A percentile compares a stretch with the other conserved stretches of the same genome.
phyloP scores from a whole-genome alignment of 2,113 vertebrate species.

The Cryptomyrus ogoouensis region DNA sequence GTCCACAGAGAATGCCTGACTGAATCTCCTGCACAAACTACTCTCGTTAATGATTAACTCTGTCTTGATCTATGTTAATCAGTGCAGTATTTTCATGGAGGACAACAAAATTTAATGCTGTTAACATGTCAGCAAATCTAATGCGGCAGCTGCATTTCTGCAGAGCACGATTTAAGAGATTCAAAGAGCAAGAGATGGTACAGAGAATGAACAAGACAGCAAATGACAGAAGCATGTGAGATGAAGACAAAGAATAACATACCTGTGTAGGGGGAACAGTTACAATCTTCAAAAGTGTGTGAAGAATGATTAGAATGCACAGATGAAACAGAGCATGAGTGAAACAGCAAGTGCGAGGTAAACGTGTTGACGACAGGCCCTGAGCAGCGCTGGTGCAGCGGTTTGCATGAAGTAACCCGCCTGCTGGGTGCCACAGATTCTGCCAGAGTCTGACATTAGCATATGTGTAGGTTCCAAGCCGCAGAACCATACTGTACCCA shows the following conservation, averaged over 20 bases:
- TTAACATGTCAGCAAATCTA: not conserved
- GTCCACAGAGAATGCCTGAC: constrained; percentile 20
- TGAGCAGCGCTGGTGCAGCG: not conserved
- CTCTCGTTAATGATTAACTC: constrained; percentile 15
- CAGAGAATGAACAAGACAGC: not conserved
- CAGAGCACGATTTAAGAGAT: not conserved
- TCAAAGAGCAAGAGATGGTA: not conserved
- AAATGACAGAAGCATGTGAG: not conserved
- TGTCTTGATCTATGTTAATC: not conserved
- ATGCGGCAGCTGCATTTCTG: not conserved
- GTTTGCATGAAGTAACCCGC: not conserved
- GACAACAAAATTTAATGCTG: not conserved
- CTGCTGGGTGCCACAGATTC: not conserved
- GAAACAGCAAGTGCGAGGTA: not conserved
- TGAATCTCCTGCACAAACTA: not conserved
- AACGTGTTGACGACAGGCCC: not conserved
- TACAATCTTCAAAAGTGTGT: not conserved
- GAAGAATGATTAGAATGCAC: not conserved
- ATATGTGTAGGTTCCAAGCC: not conserved
- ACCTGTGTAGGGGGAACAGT: not conserved
- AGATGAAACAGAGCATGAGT: not conserved
- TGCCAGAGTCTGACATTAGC: not conserved
- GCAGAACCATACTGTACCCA: not conserved
- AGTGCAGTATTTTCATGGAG: not conserved
- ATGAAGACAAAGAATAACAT: not conserved